phyloP scores from a whole-genome alignment of 1,140 invertebrate species.

The Tetranychus urticae region DNA sequence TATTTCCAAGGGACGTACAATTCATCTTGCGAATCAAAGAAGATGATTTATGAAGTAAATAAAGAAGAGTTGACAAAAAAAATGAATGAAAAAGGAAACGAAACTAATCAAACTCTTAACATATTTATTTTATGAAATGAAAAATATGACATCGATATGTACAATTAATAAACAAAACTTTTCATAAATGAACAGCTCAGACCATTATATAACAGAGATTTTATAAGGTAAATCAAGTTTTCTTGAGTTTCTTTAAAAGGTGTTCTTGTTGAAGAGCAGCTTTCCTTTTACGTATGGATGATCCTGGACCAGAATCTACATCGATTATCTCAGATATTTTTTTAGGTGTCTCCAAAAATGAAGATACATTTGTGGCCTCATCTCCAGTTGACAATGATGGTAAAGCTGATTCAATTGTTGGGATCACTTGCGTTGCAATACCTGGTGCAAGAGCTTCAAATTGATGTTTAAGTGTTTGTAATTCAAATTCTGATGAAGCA shows the following conservation, averaged over 20 bases:
- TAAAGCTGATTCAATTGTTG: background rate
- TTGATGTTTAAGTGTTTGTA: slow-evolving; percentile 77
- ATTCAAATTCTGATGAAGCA: slow-evolving; percentile 73
- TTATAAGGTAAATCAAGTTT: background rate
- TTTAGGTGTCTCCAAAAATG: background rate
- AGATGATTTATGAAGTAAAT: background rate
- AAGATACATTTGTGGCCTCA: background rate
- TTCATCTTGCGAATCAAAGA: slow-evolving; percentile 13
- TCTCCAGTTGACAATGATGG: background rate
- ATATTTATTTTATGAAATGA: too few relatives aligned
- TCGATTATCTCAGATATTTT: slow-evolving; percentile 15
- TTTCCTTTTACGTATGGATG: slow-evolving; percentile 7
- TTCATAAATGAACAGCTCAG: too few relatives aligned
- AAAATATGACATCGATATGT: too few relatives aligned
- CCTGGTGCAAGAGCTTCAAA: slow-evolving; percentile 37
- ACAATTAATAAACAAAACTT: too few relatives aligned
- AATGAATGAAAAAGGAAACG: too few relatives aligned
- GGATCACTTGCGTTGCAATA: background rate
- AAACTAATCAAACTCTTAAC: too few relatives aligned
- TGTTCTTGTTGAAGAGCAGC: slow-evolving; percentile 8
- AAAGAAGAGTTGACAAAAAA: too few relatives aligned
- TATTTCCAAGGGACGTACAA: slow-evolving; percentile 18
- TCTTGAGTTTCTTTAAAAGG: slow-evolving; percentile 8
- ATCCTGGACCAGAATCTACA: slow-evolving; percentile 21
- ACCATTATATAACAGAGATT: too few relatives aligned